Evolutionary conservation across 1,140 invertebrate species (phyloP), one percentile per base, ranked within the genome.

Genomic region (Apis florea): DNA sequence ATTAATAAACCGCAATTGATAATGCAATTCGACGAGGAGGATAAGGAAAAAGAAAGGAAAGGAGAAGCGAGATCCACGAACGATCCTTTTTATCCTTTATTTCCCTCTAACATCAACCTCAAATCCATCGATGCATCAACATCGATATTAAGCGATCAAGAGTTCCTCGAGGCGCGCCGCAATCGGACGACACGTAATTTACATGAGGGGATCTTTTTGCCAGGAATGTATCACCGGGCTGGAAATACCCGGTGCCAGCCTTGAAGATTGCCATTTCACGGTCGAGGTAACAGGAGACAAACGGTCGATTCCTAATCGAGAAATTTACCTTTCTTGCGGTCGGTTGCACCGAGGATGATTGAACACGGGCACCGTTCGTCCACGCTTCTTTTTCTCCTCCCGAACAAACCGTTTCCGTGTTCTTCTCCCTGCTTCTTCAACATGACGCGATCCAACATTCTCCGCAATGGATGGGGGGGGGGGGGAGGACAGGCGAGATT

Each of bases 231-330:
- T 77, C 79, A 58, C 69, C 64, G 19, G 15, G 19, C 2, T n/a
- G 51, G 53, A 31, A 61, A 63, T 54, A 79, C 59, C 70, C 59
- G 12, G 12, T 59, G 68, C 61, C 67, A 67, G 76, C 79, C 80
- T 84, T 88, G 83, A 70, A 75, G 75, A 70, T 67, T 58, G 66
- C 66, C 40, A 49, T 69, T 75, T 86, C 82, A 79, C 74, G 68
- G 63, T 79, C 61, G 75, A 83, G 70, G 73, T 76, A 63, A 54
- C 79, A 71, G 61, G 69, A 58, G 85, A 82, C 79, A 76, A 87
- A 87, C 71, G 56, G 70, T 58, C 70, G 56, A 84, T 88, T 79
- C 63, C 82, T 86, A 75, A 85, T 80, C 79, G 77, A 80, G 51
- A 63, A 76, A 83, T 80, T 40, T 66, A 80, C 61, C 71, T 56